Percentiles rank a stretch among this genome's conserved stretches.
These are phyloP conservation scores for Syrista parreyssii DNA, from an alignment of 2,888 invertebrate genomes.

Conservation along the genomic window DNA sequence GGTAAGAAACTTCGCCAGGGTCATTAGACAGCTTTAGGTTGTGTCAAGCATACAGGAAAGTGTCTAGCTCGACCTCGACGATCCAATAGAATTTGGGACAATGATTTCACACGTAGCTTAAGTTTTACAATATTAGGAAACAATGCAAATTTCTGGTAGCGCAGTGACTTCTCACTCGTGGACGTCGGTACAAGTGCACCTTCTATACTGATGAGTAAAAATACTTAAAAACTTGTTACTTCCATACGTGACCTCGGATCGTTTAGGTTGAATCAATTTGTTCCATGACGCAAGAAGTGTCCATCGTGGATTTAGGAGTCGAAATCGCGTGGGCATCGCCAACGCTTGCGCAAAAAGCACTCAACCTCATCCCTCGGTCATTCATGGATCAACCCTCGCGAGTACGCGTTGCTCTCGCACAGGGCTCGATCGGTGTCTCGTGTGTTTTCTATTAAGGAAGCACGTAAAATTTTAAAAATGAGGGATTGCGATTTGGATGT, in stretches of 20 bases:
- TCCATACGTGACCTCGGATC: background rate
- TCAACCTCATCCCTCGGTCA: constrained; percentile 43
- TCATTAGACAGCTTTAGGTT: background rate
- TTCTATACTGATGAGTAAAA: background rate
- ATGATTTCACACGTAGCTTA: background rate
- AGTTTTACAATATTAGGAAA: background rate
- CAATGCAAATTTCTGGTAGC: background rate
- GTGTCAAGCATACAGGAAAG: background rate
- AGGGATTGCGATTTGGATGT: background rate
- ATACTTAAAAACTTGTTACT: background rate
- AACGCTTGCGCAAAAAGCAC: constrained; percentile 44
- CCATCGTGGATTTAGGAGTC: background rate
- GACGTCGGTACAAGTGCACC: background rate
- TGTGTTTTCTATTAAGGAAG: constrained; percentile 37
- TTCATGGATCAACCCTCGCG: constrained; percentile 52
- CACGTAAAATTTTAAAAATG: background rate
- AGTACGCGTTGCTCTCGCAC: constrained; percentile 39
- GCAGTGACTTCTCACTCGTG: background rate
- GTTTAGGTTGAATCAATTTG: no score
- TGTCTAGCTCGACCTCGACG: background rate
- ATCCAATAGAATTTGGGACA: background rate
- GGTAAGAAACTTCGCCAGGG: background rate
- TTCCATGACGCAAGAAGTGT: background rate
- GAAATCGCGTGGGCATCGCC: constrained; percentile 45
- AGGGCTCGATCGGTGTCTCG: constrained; percentile 43